Conservation (phyloP, 2,113 vertebrate species). For the Sclerurus mexicanus region DNA sequence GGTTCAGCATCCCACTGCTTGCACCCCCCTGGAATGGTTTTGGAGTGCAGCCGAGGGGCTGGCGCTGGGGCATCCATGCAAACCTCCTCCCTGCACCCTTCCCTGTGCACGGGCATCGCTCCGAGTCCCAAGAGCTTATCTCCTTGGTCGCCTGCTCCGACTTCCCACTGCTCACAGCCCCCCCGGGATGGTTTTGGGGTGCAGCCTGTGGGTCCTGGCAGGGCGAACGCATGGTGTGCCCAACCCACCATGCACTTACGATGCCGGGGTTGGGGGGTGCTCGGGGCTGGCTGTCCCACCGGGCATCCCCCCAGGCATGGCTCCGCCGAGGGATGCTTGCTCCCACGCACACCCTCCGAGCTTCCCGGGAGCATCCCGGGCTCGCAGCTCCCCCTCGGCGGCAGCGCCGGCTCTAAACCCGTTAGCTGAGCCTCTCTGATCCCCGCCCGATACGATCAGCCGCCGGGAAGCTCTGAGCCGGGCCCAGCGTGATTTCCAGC, state of each 20-base stretch:
- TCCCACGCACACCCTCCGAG: accelerated
- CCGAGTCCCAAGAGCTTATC: background rate
- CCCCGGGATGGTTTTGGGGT: background rate
- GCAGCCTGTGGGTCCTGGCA: background rate
- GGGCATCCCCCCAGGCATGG: accelerated
- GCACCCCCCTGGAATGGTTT: background rate
- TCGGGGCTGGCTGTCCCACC: background rate
- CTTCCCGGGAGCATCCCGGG: background rate
- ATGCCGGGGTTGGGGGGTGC: background rate
- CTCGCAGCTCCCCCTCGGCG: accelerated
- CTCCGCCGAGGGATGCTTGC: accelerated
- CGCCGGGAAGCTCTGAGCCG: background rate
- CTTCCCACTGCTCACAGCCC: background rate
- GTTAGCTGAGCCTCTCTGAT: constrained; percentile 60
- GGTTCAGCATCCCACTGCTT: accelerated
- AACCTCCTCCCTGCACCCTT: accelerated
- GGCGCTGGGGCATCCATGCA: background rate
- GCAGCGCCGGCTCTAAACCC: background rate
- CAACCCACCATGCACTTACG: accelerated
- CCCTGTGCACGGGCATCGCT: accelerated
- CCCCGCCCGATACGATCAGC: constrained; percentile 26
- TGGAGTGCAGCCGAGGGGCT: background rate
- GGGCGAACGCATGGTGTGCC: accelerated
- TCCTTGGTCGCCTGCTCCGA: accelerated
- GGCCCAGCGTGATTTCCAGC: constrained; percentile 27